These are phyloP conservation scores for Iselma pallidipennis DNA, from an alignment of 2,888 invertebrate genomes.

Conservation along the genomic window DNA sequence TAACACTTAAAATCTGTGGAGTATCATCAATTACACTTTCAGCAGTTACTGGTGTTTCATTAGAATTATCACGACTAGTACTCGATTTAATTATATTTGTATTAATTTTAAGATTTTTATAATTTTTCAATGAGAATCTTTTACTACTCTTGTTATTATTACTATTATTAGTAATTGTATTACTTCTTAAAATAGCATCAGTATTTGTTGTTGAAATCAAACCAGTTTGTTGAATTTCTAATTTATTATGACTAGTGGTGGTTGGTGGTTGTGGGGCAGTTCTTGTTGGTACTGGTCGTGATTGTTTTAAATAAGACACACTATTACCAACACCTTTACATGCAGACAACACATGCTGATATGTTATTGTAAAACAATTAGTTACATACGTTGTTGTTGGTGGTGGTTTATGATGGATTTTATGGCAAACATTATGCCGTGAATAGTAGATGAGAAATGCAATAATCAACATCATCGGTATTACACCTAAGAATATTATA, in stretches of 20 bases:
- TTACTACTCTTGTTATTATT: constrained; percentile 19
- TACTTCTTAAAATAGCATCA: constrained; percentile 57
- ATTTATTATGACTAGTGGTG: constrained; percentile 44
- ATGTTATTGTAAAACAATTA: constrained; percentile 39
- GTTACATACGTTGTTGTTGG: constrained; percentile 60
- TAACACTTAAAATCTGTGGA: constrained; percentile 36
- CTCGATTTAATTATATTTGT: constrained; percentile 14
- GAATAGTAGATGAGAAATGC: constrained; percentile 76
- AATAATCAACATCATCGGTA: constrained; percentile 72
- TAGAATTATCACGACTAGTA: constrained; percentile 12
- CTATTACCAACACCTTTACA: constrained; percentile 46
- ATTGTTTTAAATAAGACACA: constrained; percentile 17
- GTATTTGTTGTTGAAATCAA: constrained; percentile 70
- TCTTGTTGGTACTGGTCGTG: constrained; percentile 15
- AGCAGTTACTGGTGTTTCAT: constrained; percentile 34
- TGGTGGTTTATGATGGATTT: constrained; percentile 28
- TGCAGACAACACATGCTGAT: constrained; percentile 48
- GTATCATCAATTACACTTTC: constrained; percentile 34
- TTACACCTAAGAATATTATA: constrained; percentile 84
- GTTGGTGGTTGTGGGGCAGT: constrained; percentile 15
- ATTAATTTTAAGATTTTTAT: constrained; percentile 38
- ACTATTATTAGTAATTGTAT: constrained; percentile 38
- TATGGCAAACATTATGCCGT: constrained; percentile 64
- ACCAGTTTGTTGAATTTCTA: constrained; percentile 64
- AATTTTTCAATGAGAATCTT: constrained; percentile 46